phyloP scores from a whole-genome alignment of 2,888 invertebrate species.

The Tetragnatha montana region DNA sequence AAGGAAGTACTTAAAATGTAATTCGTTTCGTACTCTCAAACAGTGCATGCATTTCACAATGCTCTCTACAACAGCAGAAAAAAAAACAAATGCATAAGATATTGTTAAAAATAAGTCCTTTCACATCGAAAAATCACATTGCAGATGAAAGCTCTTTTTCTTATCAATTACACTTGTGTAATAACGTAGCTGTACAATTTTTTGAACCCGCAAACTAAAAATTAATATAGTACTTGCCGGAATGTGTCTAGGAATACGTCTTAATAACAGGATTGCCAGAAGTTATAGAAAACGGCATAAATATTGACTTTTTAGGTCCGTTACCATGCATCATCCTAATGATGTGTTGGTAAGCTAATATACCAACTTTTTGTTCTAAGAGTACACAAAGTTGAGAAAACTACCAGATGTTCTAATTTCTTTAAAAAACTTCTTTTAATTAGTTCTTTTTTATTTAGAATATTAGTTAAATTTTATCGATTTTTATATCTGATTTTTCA shows the following conservation, averaged over 20 bases:
- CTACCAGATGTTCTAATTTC: too few relatives aligned
- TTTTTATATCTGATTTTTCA: too few relatives aligned
- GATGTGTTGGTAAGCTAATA: too few relatives aligned
- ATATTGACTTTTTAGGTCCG: too few relatives aligned
- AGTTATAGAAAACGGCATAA: too few relatives aligned
- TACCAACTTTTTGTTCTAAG: too few relatives aligned
- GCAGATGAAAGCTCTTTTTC: slow-evolving; percentile 14
- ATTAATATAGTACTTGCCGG: not conserved
- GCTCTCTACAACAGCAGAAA: not conserved
- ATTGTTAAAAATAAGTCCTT: slow-evolving; percentile 1
- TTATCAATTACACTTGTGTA: not conserved
- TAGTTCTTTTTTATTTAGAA: too few relatives aligned
- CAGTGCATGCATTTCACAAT: not conserved
- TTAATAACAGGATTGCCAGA: too few relatives aligned
- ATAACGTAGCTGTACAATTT: not conserved
- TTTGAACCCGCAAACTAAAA: slow-evolving; percentile 5
- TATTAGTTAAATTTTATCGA: too few relatives aligned
- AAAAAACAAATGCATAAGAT: not conserved
- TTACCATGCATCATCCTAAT: too few relatives aligned
- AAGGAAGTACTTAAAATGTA: not conserved
- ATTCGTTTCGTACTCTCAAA: not conserved
- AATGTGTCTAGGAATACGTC: slow-evolving; percentile 16
- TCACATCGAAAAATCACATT: not conserved
- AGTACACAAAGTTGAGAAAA: too few relatives aligned
- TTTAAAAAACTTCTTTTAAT: too few relatives aligned